Evolutionary conservation across 2,888 invertebrate genomes (phyloP), one percentile per base, ranked within the genome.

Genomic region (Vanessa cardui): DNA sequence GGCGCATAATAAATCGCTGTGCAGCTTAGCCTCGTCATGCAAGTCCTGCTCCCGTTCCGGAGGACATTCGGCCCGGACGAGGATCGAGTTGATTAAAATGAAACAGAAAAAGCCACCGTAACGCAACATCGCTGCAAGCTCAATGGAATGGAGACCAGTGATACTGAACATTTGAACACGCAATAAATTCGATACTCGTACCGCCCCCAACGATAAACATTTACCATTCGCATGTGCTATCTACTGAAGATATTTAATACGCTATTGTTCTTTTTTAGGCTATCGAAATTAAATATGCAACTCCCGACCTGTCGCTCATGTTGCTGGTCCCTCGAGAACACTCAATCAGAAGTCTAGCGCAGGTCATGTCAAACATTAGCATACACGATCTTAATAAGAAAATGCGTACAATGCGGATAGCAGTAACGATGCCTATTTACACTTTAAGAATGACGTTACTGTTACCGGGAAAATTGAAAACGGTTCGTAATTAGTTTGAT

Each of bases 1-100:
- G 44, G 89, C 91, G 76, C 94, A 94, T 47, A 94, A 87, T 21
- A 95, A 77, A 70, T 94, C 89, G 4, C 88, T 83, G 73, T 93
- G 93, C 9, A 95, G 85, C 64, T 83, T 83, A 15, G 80, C 84
- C 78, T 93, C 93, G 49, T 83, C 77, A 60, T 89, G 86, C 6
- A 80, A 75, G 21, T 69, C 73, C 68, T 79, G 74, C 21, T 79
- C 70, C 8, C 83, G 79, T 1, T 83, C 83, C 1, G 78, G 62
- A 7, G 86, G 83, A 64, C 87, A 86, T 8, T 82, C 82, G 5
- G 59, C n/a, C 59, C 46, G 33, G 33, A 60, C 59, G 20, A 44
- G 12, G 8, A 62, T 18, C 50, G 47, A 18, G n/a, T 49, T 62
- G 15, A 66, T 21, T n/a, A 58, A 44, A 21, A 62, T 47, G 16